These are phyloP conservation scores for Coccyzus lansbergi DNA, from an alignment of 2,797 vertebrate species.

Conservation along the genomic window DNA sequence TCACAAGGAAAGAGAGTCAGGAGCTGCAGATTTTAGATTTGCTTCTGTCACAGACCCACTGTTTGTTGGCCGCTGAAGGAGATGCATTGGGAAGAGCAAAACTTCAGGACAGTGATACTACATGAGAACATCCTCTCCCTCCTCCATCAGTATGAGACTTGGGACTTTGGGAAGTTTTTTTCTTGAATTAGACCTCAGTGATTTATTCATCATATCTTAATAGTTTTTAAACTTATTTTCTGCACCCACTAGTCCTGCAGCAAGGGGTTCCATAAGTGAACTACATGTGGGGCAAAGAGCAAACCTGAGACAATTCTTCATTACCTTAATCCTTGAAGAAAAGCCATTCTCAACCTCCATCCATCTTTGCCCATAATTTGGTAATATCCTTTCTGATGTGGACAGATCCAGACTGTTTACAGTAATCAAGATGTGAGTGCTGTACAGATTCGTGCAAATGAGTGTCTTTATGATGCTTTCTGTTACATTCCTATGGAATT, in stretches of 20 bases:
- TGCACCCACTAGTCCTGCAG: neutral
- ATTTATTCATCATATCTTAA: neutral
- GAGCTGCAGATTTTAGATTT: neutral
- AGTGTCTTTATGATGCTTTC: neutral
- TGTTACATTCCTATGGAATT: neutral
- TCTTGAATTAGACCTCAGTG: neutral
- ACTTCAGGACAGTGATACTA: neutral
- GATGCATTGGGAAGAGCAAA: neutral
- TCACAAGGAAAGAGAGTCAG: neutral
- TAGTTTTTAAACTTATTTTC: neutral
- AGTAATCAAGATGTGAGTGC: neutral
- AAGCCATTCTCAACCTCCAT: neutral
- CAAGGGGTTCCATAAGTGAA: neutral
- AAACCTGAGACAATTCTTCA: neutral
- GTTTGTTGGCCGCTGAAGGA: neutral
- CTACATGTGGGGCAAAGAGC: accelerated
- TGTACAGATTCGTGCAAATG: neutral
- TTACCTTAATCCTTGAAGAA: neutral
- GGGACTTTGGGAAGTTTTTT: neutral
- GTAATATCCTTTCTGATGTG: neutral
- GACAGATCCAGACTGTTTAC: neutral
- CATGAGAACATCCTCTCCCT: neutral
- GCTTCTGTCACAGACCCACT: neutral
- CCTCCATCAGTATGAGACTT: neutral
- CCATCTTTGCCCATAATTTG: neutral